Base-by-base conservation (phyloP, 2,888 invertebrate species). In the Mimachlamys varia region DNA sequence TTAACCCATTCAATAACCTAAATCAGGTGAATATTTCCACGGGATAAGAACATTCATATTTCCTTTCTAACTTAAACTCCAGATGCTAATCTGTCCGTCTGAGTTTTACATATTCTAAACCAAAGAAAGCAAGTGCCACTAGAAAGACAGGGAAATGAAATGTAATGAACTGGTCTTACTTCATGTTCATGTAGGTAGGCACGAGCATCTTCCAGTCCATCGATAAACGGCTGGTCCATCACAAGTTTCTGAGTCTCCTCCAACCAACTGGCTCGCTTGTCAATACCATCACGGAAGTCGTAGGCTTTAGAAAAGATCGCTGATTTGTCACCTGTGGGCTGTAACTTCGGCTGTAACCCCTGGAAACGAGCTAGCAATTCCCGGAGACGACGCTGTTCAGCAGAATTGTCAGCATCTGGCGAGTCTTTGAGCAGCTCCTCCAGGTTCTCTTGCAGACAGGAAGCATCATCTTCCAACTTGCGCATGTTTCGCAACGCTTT, bases 281-380 rank as follows among this genome's bases (percentile, higher is more conserved):
- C 98, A 0, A 99, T 98, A 96, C 98, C 98, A 94, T 98, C 98
- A 87, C 98, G 97, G 96, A 99, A 99, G 0, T 98, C 98, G 96
- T 99, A 99, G 96, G 99, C 99, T 96, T 98, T 98, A 3, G 99
- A 98, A 95, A 98, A 98, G 0, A 99, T 98, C 95, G 99, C 98
- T 0, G 99, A 99, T 97, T 98, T 98, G 17, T 98, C 98, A 98
- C 99, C 98, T 0, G 99, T 98, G 90, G 99, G 98, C 97, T 99
- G 99, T 94, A 99, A 98, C 0, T 98, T 98, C 0, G 99, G 99
- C 95, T 99, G 98, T 19, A 99, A 97, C 95, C 94, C 94, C 50
- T 93, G 91, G 93, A 99, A 99, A 92, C 99, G 98, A 0, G 98
- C 97, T 92, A 99, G 98, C 62, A 95, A 92, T 17, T 93, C 94